A percentile compares a stretch with the other conserved stretches of the same genome.
These are phyloP conservation scores for Drosophila anomelani DNA, from an alignment of 2,888 invertebrate genomes.

Conservation along the genomic window DNA sequence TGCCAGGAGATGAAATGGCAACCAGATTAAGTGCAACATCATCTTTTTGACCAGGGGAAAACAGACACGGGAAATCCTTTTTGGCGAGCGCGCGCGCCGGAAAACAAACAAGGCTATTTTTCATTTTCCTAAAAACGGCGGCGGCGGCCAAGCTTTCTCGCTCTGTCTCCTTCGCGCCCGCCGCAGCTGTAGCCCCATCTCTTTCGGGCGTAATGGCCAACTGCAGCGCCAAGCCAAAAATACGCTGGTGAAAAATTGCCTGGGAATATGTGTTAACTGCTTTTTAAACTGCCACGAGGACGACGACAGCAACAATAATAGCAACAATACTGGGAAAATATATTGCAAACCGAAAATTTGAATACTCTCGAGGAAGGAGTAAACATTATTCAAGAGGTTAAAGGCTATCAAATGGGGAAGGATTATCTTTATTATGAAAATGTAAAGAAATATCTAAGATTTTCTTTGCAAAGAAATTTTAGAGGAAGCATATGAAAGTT, in stretches of 20 bases:
- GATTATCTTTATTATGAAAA: background rate
- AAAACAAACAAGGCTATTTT: conserved; percentile 76
- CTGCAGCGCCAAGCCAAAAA: conserved; percentile 71
- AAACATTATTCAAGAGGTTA: too few species aligned
- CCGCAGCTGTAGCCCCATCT: background rate
- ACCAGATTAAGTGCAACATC: conserved; percentile 69
- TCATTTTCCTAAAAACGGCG: conserved; percentile 79
- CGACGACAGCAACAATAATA: conserved; percentile 61
- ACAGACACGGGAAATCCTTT: conserved; percentile 42
- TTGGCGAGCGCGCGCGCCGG: conserved; percentile 36
- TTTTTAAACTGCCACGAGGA: conserved; percentile 83
- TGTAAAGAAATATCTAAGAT: background rate
- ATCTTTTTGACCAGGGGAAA: conserved; percentile 46
- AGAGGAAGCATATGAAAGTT: too few species aligned
- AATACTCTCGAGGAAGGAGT: conserved; percentile 4
- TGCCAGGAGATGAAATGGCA: conserved; percentile 58
- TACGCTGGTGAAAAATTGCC: conserved; percentile 83
- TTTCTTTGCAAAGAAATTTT: background rate
- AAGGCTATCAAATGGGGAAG: background rate
- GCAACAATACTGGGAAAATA: conserved; percentile 16
- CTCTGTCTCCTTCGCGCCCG: conserved; percentile 2
- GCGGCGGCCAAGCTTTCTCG: conserved; percentile 53
- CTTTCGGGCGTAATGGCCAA: conserved; percentile 49
- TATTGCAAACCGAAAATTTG: conserved; percentile 4
- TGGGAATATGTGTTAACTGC: conserved; percentile 84